These are phyloP conservation scores for Xenentodon cancila DNA, from an alignment of 2,797 vertebrate species.

Conservation along the genomic window DNA sequence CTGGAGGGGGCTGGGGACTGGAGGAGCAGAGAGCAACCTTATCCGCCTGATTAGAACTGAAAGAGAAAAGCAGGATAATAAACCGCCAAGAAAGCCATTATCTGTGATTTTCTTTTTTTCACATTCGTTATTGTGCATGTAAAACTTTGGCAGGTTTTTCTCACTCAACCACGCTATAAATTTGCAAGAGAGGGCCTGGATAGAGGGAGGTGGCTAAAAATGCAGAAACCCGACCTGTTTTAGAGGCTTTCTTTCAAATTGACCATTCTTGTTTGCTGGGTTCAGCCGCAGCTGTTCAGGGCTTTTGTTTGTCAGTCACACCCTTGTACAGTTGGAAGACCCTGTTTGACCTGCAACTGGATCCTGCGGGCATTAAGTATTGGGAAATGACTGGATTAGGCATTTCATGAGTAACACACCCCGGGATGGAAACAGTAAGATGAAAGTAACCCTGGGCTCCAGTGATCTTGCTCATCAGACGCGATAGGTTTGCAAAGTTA, in stretches of 20 bases:
- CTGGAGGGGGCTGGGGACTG: constrained; percentile 43
- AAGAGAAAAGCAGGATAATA: constrained; percentile 29
- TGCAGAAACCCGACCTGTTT: constrained; percentile 13
- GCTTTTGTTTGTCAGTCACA: constrained; percentile 45
- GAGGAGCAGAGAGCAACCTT: constrained; percentile 45
- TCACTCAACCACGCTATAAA: constrained; percentile 5
- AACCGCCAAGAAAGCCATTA: constrained; percentile 16
- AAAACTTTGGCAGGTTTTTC: neutral
- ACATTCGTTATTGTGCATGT: neutral
- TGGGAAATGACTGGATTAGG: constrained; percentile 69
- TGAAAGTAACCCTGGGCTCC: constrained; percentile 62
- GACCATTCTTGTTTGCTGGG: constrained; percentile 19
- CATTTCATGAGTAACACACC: constrained; percentile 64
- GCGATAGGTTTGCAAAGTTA: constrained; percentile 25
- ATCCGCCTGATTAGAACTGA: constrained; percentile 35
- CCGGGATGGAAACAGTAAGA: constrained; percentile 66
- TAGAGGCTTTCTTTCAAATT: constrained; percentile 11
- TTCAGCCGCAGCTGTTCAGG: constrained; percentile 30
- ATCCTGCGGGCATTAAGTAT: constrained; percentile 51
- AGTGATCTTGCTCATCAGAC: constrained; percentile 40
- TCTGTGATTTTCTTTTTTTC: constrained; percentile 3
- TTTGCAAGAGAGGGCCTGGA: constrained; percentile 4
- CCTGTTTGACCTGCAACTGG: constrained; percentile 70
- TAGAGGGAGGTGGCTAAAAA: constrained; percentile 3
- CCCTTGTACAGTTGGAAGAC: constrained; percentile 50